Evolutionary conservation across 2,113 vertebrate genomes (phyloP), one percentile per base, ranked within the genome.

Genomic region (Glaucomys volans): DNA sequence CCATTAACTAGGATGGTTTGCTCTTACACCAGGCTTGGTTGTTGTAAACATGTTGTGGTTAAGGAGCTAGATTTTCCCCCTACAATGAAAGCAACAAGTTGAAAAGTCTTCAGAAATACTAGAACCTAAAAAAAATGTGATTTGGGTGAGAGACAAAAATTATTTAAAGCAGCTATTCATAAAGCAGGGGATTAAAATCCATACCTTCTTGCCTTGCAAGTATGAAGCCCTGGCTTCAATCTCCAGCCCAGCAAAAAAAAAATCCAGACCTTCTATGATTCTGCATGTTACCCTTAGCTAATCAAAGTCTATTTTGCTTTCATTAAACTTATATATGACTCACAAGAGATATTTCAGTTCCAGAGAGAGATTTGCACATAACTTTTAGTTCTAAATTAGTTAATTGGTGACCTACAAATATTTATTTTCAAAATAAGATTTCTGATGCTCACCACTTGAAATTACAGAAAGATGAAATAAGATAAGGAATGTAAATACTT

Each of bases 381-480:
- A 76, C 22, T 71, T 59, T 35, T 16, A 62, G 40, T 77, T 59
- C 7, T 71, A 77, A 13, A 67, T 71, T 32, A 47, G 85, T 42
- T 79, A 52, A 67, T 2, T 72, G 74, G 8, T 75, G 50, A 75
- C 28, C 17, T 90, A 93, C 8, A 93, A 50, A 81, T 86, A 81
- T 30, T 85, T 79, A 81, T 77, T 83, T 87, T 26, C 64, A 40
- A 93, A 87, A 69, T 64, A 59, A 86, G 18, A 87, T 47, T 66
- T 71, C 44, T 44, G 62, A 72, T 95, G 11, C 4, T 10, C 64
- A 26, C 4, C 18, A 57, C 1, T 57, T 72, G 77, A 64, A 87
- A 42, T 16, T 77, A 28, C 28, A 91, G 93, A 83, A 11, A 87
- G 32, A 44, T 37, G 62, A 79, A 81, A 50, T 81, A 28, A 64